A percentile compares a stretch with the other conserved stretches of the same genome.
Evolutionary conservation across 2,113 vertebrate species (phyloP).

Genomic region (human (Homo sapiens)): GRCh38 chr11:113318001-113318500

Average conservation of each 20-base stretch:
- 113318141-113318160: neutral
- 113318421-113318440: neutral
- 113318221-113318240: neutral
- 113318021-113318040: neutral
- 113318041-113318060: neutral
- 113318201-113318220: neutral
- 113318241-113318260: neutral
- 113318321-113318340: neutral
- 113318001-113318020: neutral
- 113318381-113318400: neutral
- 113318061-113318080: neutral
- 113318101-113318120: neutral
- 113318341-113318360: neutral
- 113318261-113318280: neutral
- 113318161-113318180: neutral
- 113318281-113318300: neutral
- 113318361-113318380: neutral
- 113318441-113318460: rapidly evolving
- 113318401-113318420: neutral
- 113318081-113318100: neutral
- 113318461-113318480: neutral
- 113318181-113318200: neutral
- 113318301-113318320: neutral
- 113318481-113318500: neutral
- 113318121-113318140: neutral